Percentiles rank a stretch among this genome's conserved stretches.
These are phyloP conservation scores for Enteromius viviparus DNA, from an alignment of 2,797 vertebrate species.

Conservation along the genomic window DNA sequence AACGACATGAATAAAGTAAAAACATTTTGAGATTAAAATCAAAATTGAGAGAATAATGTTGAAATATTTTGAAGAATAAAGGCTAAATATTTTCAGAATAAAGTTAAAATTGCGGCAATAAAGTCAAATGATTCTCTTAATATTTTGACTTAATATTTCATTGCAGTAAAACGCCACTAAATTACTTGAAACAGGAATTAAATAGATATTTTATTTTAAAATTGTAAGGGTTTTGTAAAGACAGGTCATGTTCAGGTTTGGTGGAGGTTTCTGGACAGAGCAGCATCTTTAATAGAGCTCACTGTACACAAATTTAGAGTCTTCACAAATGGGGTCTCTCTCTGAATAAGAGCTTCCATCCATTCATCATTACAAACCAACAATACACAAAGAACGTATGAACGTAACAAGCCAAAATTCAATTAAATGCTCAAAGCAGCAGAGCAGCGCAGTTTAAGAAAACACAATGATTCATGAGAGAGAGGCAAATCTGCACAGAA, in stretches of 20 bases:
- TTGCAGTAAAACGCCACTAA: no score
- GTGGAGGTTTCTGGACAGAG: background rate
- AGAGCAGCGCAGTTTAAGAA: background rate
- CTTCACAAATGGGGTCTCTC: background rate
- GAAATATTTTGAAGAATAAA: no score
- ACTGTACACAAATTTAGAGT: background rate
- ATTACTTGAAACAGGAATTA: no score
- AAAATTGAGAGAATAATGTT: no score
- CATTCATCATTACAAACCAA: background rate
- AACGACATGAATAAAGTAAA: no score
- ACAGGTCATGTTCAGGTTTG: background rate
- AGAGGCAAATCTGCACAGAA: slow-evolving; percentile 15
- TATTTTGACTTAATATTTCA: no score
- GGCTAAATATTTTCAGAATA: no score
- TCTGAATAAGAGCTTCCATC: background rate
- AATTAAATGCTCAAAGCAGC: background rate
- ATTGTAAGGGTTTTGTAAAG: background rate
- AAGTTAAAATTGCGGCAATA: no score
- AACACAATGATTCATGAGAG: slow-evolving; percentile 13
- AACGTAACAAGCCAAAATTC: background rate
- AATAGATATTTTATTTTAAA: no score
- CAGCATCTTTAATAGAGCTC: background rate
- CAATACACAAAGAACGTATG: background rate
- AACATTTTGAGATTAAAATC: no score
- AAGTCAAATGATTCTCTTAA: no score